phyloP scores from a whole-genome alignment of 2,113 vertebrate species.

The Diglossa brunneiventris region DNA sequence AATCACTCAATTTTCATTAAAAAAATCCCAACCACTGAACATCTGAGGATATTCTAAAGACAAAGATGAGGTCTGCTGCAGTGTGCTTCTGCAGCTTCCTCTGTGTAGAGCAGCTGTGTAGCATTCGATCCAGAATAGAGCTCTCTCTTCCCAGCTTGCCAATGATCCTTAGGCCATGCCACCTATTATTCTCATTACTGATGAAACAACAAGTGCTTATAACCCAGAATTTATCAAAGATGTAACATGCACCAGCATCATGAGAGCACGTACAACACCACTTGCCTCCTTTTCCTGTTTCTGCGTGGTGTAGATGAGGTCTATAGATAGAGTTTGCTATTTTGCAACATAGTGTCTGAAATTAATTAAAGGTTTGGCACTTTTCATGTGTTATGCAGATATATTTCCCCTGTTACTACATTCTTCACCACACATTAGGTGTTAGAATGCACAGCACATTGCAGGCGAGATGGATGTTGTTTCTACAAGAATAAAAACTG shows the following conservation, averaged over 20 bases:
- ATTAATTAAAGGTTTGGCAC: constrained; percentile 51
- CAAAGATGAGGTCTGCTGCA: neutral
- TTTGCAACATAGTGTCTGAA: neutral
- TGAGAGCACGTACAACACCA: neutral
- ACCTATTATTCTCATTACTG: neutral
- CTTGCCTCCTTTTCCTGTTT: neutral
- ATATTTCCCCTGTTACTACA: constrained; percentile 62
- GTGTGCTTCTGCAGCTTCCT: neutral
- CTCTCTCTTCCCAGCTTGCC: neutral
- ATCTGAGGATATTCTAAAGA: neutral
- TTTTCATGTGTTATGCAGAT: constrained; percentile 28
- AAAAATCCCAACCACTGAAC: neutral
- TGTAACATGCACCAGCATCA: neutral
- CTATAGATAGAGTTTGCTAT: neutral
- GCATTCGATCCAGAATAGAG: neutral
- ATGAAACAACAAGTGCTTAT: neutral
- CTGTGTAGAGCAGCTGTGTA: neutral
- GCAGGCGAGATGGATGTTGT: constrained; percentile 40
- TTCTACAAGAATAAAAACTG: constrained; percentile 63
- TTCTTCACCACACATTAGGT: constrained; percentile 51
- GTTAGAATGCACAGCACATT: constrained; percentile 36
- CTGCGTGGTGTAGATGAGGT: neutral
- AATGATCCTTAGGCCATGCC: neutral
- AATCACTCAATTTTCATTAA: neutral
- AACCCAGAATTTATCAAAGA: neutral